Conservation (phyloP, 2,113 vertebrate species). For the Ptilorrhoa leucosticta region DNA sequence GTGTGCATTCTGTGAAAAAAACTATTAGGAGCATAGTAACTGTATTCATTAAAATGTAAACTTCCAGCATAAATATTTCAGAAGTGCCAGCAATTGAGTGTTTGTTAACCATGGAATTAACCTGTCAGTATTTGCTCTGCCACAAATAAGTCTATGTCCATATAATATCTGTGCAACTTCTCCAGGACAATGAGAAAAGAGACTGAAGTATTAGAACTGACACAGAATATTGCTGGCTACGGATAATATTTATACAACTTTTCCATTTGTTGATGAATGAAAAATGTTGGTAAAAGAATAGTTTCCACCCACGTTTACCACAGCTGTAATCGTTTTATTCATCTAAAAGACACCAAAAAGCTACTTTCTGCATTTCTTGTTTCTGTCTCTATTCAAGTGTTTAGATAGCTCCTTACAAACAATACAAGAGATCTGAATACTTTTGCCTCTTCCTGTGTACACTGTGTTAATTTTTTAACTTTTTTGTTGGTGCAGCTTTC, state of each 20-base stretch:
- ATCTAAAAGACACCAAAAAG: slow-evolving; percentile 70
- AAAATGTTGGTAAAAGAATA: slow-evolving; percentile 71
- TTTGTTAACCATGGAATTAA: slow-evolving; percentile 51
- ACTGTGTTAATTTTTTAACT: slow-evolving; percentile 63
- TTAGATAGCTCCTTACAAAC: slow-evolving; percentile 86
- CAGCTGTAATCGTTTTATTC: slow-evolving; percentile 81
- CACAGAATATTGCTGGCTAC: slow-evolving; percentile 61
- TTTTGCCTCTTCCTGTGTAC: slow-evolving; percentile 72
- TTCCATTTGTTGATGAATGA: slow-evolving; percentile 76
- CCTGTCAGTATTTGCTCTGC: slow-evolving; percentile 31
- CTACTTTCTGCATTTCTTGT: slow-evolving; percentile 67
- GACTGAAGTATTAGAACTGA: slow-evolving; percentile 62
- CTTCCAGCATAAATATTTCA: slow-evolving; percentile 63
- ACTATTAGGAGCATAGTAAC: slow-evolving; percentile 70
- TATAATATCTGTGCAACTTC: slow-evolving; percentile 35
- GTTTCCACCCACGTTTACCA: slow-evolving; percentile 72
- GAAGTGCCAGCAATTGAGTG: slow-evolving; percentile 57
- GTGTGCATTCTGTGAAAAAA: slow-evolving; percentile 77
- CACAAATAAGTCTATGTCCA: slow-evolving; percentile 20
- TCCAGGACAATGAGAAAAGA: slow-evolving; percentile 62
- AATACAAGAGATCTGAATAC: slow-evolving; percentile 68
- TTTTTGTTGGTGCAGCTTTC: slow-evolving; percentile 66
- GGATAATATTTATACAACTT: slow-evolving; percentile 74
- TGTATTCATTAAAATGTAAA: slow-evolving; percentile 78
- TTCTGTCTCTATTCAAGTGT: slow-evolving; percentile 58